phyloP scores from a whole-genome alignment of 2,888 invertebrate genomes.

The Girardia tigrina region DNA sequence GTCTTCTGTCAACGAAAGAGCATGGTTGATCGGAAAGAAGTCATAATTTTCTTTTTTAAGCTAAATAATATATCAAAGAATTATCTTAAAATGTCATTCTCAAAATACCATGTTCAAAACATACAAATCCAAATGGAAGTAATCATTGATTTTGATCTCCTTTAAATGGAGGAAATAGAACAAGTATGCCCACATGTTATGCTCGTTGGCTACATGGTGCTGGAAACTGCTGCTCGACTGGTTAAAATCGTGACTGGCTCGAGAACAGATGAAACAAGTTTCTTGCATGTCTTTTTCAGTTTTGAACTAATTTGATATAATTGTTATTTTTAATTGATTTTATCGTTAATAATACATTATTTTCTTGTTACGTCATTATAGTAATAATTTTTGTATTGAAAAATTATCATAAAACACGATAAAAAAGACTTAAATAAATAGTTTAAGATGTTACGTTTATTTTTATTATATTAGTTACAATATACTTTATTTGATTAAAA shows the following conservation, averaged over 20 bases:
- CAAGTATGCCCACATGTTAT: constrained; percentile 49
- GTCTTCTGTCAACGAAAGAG: neutral
- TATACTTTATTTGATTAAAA: no score
- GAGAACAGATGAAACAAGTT: neutral
- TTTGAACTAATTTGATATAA: no score
- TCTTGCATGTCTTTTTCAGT: neutral
- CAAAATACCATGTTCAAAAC: constrained; percentile 42
- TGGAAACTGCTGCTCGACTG: constrained; percentile 43
- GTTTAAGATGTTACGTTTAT: no score
- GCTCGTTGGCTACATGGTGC: constrained; percentile 46
- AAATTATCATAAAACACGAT: no score
- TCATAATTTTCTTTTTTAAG: constrained; percentile 41
- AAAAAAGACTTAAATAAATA: no score
- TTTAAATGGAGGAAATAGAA: constrained; percentile 50
- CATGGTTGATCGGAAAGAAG: neutral
- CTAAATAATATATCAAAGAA: constrained; percentile 39
- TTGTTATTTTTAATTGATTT: no score
- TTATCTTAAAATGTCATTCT: neutral
- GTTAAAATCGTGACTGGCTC: neutral
- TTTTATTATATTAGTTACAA: no score
- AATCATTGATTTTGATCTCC: constrained; percentile 47
- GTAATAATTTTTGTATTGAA: no score
- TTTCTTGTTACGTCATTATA: no score
- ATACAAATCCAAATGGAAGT: constrained; percentile 46
- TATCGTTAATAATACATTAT: no score